Evolutionary conservation across 2,888 invertebrate genomes (phyloP).

Genomic region (Acronicta leporina): DNA sequence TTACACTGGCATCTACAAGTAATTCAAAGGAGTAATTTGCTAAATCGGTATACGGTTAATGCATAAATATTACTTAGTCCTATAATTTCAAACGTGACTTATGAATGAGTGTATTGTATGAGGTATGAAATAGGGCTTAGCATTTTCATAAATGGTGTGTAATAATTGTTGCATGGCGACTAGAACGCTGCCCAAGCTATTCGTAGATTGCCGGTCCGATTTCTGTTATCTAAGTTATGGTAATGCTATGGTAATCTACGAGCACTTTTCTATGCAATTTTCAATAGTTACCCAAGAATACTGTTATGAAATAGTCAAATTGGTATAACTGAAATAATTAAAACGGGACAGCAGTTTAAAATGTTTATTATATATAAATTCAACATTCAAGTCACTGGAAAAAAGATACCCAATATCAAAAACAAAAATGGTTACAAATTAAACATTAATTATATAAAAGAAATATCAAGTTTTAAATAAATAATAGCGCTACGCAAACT

Average conservation of each 20-base stretch:
- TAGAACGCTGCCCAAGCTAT: constrained; percentile 22
- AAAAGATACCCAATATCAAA: no score
- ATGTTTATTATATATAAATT: no score
- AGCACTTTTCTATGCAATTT: constrained; percentile 33
- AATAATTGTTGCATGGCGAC: constrained; percentile 48
- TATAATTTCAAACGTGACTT: constrained; percentile 55
- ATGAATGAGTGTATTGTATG: constrained; percentile 57
- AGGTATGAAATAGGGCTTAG: constrained; percentile 47
- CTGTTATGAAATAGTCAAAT: neutral
- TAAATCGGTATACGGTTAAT: constrained; percentile 46
- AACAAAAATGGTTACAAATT: no score
- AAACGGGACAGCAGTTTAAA: no score
- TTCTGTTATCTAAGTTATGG: constrained; percentile 50
- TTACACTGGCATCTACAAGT: constrained; percentile 29
- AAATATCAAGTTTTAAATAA: no score
- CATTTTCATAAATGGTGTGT: constrained; percentile 48
- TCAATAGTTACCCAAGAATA: neutral
- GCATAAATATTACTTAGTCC: constrained; percentile 54
- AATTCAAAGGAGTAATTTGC: constrained; percentile 34
- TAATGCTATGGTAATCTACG: constrained; percentile 43
- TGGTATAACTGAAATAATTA: neutral
- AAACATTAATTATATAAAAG: no score
- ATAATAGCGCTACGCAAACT: no score
- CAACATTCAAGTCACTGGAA: no score
- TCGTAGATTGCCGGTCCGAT: constrained; percentile 44